phyloP scores from a whole-genome alignment of 2,888 invertebrate species.

The Coelinius sp. region DNA sequence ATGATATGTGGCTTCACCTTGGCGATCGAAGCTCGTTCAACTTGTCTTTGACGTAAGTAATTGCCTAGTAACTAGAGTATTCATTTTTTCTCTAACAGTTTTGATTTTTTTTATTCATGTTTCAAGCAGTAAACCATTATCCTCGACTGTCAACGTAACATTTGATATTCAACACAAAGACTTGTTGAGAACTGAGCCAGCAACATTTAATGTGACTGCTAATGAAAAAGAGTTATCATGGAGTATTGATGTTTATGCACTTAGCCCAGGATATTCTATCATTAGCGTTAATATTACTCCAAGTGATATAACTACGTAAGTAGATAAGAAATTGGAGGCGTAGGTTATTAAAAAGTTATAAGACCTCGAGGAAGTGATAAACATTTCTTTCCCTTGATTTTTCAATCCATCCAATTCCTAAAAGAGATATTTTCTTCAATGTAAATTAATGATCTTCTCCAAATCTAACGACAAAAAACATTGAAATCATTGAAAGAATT shows the following conservation, averaged over 20 bases:
- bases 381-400: too few relatives aligned
- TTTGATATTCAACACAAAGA: slow-evolving; percentile 78
- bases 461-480: neutral
- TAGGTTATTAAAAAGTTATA: too few relatives aligned
- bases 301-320: slow-evolving; percentile 71
- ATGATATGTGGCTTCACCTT: slow-evolving; percentile 76
- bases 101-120: slow-evolving; percentile 49
- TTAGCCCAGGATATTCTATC: slow-evolving; percentile 79
- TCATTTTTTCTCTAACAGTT: neutral
- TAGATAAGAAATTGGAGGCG: slow-evolving; percentile 37
- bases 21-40: slow-evolving; percentile 74
- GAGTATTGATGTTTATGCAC: slow-evolving; percentile 74
- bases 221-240: slow-evolving; percentile 67
- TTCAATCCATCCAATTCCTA: too few relatives aligned
- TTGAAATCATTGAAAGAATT: neutral
- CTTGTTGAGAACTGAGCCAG: slow-evolving; percentile 75
- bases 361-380: too few relatives aligned
- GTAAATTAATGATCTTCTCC: too few relatives aligned
- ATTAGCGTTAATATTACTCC: slow-evolving; percentile 77
- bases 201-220: slow-evolving; percentile 69
- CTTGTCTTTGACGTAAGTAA: slow-evolving; percentile 76
- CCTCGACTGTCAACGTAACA: slow-evolving; percentile 71
- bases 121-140: slow-evolving; percentile 60
- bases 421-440: too few relatives aligned
- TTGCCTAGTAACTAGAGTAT: neutral